Evolutionary conservation across 2,113 vertebrate genomes (phyloP).

Genomic region (Otis tarda): DNA sequence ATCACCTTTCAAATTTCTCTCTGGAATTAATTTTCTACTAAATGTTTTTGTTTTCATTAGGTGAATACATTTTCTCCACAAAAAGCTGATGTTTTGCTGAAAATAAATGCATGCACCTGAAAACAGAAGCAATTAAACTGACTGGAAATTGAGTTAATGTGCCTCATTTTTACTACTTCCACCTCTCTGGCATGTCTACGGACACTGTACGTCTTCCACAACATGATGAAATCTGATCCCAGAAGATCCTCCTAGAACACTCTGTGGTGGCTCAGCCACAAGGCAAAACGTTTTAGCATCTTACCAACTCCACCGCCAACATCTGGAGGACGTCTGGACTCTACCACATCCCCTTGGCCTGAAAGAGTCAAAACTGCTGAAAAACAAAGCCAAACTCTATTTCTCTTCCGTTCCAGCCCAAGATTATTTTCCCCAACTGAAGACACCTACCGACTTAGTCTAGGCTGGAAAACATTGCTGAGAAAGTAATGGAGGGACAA

Average conservation of each 20-base stretch:
- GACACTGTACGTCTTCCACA: fast-evolving
- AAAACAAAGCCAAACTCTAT: not conserved
- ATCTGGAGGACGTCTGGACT: not conserved
- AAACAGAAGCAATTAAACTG: not conserved
- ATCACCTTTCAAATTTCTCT: not conserved
- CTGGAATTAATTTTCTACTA: not conserved
- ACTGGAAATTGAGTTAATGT: fast-evolving
- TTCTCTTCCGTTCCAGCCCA: not conserved
- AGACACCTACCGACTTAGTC: not conserved
- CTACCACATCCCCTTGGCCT: not conserved
- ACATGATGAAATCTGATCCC: fast-evolving
- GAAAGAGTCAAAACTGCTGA: not conserved
- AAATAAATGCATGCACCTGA: not conserved
- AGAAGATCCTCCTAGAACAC: not conserved
- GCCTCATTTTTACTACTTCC: not conserved
- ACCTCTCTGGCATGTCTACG: not conserved
- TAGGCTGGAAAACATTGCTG: not conserved
- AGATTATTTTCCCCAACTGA: not conserved
- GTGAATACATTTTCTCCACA: fast-evolving
- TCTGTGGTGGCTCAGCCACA: not conserved
- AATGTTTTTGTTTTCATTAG: fast-evolving
- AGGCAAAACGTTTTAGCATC: not conserved
- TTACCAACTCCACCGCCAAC: no score
- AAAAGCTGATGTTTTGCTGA: not conserved
- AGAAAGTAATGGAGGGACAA: not conserved